Evolutionary conservation across 2,888 invertebrate species (phyloP).

Genomic region (Cartodere bifasciata): DNA sequence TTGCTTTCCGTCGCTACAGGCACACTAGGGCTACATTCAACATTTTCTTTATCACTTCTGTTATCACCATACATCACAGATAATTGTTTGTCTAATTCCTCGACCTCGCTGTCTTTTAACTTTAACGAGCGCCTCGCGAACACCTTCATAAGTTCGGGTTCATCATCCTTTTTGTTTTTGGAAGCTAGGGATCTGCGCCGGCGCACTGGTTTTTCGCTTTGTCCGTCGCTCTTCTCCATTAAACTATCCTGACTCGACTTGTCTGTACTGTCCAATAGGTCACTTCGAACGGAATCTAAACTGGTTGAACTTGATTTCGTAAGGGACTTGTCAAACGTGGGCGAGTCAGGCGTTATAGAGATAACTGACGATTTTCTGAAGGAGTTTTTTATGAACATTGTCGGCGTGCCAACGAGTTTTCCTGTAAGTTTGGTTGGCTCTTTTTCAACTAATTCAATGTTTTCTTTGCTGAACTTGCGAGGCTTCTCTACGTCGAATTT

Average conservation of each 20-base stretch:
- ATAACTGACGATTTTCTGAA: constrained; percentile 23
- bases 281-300: constrained; percentile 35
- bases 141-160: constrained; percentile 70
- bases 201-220: constrained; percentile 35
- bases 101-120: constrained; percentile 57
- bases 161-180: constrained; percentile 47
- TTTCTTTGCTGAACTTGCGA: constrained; percentile 25
- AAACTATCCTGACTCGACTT: constrained; percentile 24
- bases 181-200: constrained; percentile 43
- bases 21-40: too few species aligned
- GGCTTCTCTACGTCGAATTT: constrained; percentile 17
- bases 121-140: constrained; percentile 71
- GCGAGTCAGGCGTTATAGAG: constrained; percentile 21
- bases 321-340: constrained; percentile 33
- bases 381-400: constrained; percentile 22
- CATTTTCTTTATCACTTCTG: constrained; percentile 60
- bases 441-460: constrained; percentile 34
- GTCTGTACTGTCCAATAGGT: constrained; percentile 17
- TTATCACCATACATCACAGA: constrained; percentile 38
- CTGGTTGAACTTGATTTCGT: constrained; percentile 42
- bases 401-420: constrained; percentile 20
- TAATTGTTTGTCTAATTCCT: constrained; percentile 45
- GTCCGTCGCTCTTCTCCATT: constrained; percentile 33
- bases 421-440: constrained; percentile 17
- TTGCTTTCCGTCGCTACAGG: constrained; percentile 10